A percentile compares a stretch with the other conserved stretches of the same genome.
phyloP scores from a whole-genome alignment of 2,888 invertebrate genomes.

The Apodemia hepburni region DNA sequence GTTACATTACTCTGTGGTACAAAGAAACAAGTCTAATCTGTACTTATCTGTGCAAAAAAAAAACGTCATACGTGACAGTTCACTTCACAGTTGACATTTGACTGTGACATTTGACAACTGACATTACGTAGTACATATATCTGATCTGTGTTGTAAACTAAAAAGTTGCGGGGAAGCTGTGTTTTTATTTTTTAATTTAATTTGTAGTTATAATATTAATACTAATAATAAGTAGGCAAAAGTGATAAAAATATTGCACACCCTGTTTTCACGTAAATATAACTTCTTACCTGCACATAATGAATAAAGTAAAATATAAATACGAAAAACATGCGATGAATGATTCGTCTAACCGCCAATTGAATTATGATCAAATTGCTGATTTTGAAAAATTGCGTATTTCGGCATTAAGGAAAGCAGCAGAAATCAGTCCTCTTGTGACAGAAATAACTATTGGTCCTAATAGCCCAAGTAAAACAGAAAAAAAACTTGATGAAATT shows the following conservation, averaged over 20 bases:
- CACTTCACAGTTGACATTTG: not conserved
- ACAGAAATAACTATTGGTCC: conserved; percentile 78
- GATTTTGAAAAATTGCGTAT: conserved; percentile 76
- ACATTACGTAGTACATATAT: too few species aligned
- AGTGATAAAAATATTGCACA: not conserved
- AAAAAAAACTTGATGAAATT: conserved; percentile 30
- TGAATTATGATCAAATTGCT: conserved; percentile 51
- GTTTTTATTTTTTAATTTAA: not conserved
- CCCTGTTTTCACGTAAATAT: not conserved
- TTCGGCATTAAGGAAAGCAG: conserved; percentile 80
- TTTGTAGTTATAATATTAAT: not conserved
- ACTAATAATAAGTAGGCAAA: not conserved
- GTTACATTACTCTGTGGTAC: too few species aligned
- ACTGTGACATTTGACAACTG: too few species aligned
- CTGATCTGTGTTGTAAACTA: not conserved
- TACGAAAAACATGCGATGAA: conserved; percentile 25
- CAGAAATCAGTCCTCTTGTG: conserved; percentile 69
- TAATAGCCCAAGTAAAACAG: conserved; percentile 43
- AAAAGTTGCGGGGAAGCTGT: too few species aligned
- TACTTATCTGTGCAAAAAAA: too few species aligned
- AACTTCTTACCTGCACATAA: not conserved
- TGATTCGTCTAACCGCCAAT: conserved; percentile 41
- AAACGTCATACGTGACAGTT: too few species aligned
- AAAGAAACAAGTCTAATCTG: too few species aligned
- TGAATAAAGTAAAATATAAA: conserved; percentile 24